Conservation (phyloP, 2,113 vertebrate genomes). For the Stegostoma tigrinum region DNA sequence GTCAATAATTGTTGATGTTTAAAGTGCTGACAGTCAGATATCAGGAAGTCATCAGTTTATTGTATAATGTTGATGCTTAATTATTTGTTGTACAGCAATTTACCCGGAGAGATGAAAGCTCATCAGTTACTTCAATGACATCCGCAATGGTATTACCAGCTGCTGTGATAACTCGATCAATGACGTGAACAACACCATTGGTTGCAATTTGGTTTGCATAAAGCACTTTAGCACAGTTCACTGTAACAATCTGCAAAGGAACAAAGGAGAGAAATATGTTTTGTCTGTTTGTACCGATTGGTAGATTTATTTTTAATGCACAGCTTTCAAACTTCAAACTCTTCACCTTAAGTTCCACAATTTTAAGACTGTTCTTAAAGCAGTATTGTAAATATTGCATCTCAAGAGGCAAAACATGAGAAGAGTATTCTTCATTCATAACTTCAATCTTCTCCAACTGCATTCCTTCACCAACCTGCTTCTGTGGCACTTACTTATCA, state of each 20-base stretch:
- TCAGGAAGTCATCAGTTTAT: neutral
- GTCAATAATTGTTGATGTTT: neutral
- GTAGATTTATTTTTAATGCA: neutral
- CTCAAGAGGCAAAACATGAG: neutral
- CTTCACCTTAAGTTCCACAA: neutral
- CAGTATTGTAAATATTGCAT: neutral
- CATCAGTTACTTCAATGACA: conserved; percentile 71
- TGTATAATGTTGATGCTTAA: neutral
- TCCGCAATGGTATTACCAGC: conserved; percentile 77
- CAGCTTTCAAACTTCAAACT: neutral
- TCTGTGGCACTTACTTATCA: neutral
- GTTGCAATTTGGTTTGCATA: conserved; percentile 92
- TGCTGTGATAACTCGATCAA: conserved; percentile 83
- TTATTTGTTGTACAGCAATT: conserved; percentile 39
- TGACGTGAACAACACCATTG: conserved; percentile 89
- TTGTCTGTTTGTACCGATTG: neutral
- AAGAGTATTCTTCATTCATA: neutral
- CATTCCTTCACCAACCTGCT: neutral
- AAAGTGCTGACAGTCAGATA: neutral
- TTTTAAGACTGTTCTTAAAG: neutral
- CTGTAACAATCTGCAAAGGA: conserved; percentile 78
- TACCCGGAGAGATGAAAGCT: conserved; percentile 77
- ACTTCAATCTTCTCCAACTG: neutral
- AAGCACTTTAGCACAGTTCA: conserved; percentile 90
- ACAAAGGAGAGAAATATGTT: conserved; percentile 22